Evolutionary conservation across 2,888 invertebrate species (phyloP), one percentile per base, ranked within the genome.

Genomic region (Netelia fuscicornis): DNA sequence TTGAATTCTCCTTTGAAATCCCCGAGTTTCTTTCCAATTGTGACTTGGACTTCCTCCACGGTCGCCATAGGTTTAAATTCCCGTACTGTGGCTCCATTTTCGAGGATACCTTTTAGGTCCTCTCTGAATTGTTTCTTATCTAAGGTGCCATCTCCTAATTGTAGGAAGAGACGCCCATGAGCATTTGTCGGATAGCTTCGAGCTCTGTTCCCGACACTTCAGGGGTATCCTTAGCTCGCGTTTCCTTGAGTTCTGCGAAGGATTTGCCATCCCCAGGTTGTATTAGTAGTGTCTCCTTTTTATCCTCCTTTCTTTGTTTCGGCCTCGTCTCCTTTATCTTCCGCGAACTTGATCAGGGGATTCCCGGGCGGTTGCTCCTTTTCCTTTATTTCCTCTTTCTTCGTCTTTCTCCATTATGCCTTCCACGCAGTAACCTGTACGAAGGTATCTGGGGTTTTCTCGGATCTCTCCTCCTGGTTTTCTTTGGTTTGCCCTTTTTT

Each of bases 41-140:
- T 62, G 6, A 13, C 30, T 13, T 13, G 8, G 9, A 62, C 74
- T 48, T 44, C 62, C 25, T 62, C 62, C 13, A 74, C 6, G 20
- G 74, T 74, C 13, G 25, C 9, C n/a, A 13, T 25, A 20, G 23
- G 60, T 25, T 62, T 20, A 20, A 20, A 30, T 6, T 62, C 48
- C 9, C 52, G 62, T 13, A 74, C n/a, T 6, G 44, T 52, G 8
- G 62, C 52, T 11, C 48, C 52, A 1, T 58, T 42, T 30, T 20
- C 60, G 10, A 60, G 44, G 13, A 72, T 60, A 8, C 9, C 42
- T 25, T n/a, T 44, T 13, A 52, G 11, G 11, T 10, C 44, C 5
- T 20, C 74, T 5, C 48, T 60, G 48, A 74, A 60, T 1, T 23
- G 9, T 62, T 8, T n/a, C 60, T 74, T 74, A 17, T 74, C 44